Percentiles rank a stretch among this genome's conserved stretches.
Evolutionary conservation across 2,113 vertebrate genomes (phyloP).

Genomic region (Charina bottae): DNA sequence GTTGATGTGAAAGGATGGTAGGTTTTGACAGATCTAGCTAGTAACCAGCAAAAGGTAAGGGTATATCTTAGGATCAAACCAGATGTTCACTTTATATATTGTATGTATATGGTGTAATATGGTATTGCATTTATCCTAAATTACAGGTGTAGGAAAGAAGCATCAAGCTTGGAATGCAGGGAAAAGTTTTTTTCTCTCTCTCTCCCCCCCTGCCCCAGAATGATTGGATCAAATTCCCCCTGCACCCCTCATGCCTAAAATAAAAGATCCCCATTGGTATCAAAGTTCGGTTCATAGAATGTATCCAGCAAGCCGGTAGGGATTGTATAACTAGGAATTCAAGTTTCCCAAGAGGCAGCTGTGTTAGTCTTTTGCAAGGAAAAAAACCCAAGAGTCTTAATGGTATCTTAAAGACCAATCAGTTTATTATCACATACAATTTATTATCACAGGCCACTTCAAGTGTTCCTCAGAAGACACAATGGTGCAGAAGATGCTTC

Average conservation of each 20-base stretch:
- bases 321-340: not conserved
- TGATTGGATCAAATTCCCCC: not conserved
- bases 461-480: not conserved
- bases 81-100: not conserved
- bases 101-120: not conserved
- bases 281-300: not conserved
- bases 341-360: not conserved
- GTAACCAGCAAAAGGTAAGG: not conserved
- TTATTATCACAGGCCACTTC: not conserved
- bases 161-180: not conserved
- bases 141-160: not conserved
- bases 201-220: too few relatives aligned
- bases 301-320: not conserved
- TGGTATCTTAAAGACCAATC: not conserved
- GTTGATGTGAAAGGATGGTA: not conserved
- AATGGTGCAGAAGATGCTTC: not conserved
- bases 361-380: not conserved
- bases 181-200: not conserved
- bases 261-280: not conserved
- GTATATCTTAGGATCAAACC: not conserved
- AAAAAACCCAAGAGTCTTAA: not conserved
- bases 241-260: not conserved
- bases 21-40: not conserved
- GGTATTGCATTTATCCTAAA: not conserved
- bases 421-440: not conserved